Evolutionary conservation across 2,888 invertebrate genomes (phyloP), one percentile per base, ranked within the genome.

Genomic region (Atherix ibis): DNA sequence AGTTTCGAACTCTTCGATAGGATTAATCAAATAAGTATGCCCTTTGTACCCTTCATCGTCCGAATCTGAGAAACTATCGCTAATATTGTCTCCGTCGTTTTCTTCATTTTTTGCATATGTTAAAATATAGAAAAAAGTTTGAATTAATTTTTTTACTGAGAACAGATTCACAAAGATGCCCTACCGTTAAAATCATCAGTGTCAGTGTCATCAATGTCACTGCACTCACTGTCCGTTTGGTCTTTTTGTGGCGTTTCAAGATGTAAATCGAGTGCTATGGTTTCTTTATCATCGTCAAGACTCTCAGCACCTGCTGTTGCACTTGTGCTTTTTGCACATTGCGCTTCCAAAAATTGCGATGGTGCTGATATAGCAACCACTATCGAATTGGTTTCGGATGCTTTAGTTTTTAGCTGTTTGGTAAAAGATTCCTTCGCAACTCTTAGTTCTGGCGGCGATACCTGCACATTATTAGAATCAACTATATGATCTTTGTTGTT

Each of bases 41-140:
- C 29, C 34, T 15, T n/a, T 31, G 18, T 40, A 42, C n/a, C n/a
- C n/a, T 14, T 36, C 42, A 22, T 36, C 38, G 27, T 42, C 42
- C 1, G 42, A 38, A 31, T 42, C 42, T 6, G 38, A 37, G 18
- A 37, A 39, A 19, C 30, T 36, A 14, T 35, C 27, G 4, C 12
- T 9, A 29, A 14, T 10, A 6, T 27, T 26, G 32, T 38, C 33
- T 28, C 34, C 31, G 14, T 34, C 28, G 5, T 29, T 18, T 27
- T 27, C 26, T 26, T 32, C 3, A 32, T 25, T 16, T 32, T 25
- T 32, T 15, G n/a, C 8, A 31, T 8, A 10, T 10, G 6, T n/a
- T n/a, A 27, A 29, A 6, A n/a, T 28, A 14, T 12, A 14, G 6
- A 15, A 28, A 6, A n/a, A n/a, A n/a, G n/a, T n/a, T n/a, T n/a